Conservation (phyloP, 2,797 vertebrate genomes). For the Amniataba percoides region DNA sequence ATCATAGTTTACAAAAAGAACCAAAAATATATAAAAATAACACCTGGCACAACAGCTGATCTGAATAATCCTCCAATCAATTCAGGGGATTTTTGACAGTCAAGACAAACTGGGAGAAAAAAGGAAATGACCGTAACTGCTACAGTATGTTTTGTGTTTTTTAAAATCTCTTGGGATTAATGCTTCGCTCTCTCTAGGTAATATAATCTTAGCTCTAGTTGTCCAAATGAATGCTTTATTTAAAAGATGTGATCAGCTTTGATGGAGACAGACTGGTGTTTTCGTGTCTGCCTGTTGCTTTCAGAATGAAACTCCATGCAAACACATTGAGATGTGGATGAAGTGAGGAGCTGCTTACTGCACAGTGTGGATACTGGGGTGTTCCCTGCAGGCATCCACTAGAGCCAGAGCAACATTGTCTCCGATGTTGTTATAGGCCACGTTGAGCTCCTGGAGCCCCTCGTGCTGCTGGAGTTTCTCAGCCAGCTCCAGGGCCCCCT, state of each 20-base stretch:
- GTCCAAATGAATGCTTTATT: not conserved
- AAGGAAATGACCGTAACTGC: too few relatives aligned
- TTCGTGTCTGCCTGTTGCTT: not conserved
- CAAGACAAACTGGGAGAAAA: too few relatives aligned
- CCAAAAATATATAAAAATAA: too few relatives aligned
- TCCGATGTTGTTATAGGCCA: constrained; percentile 94
- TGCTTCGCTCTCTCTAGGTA: not conserved
- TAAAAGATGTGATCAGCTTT: not conserved
- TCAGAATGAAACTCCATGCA: too few relatives aligned
- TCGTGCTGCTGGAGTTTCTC: constrained; percentile 82
- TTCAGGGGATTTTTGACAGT: too few relatives aligned
- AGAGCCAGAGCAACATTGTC: constrained; percentile 88
- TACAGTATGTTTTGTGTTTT: not conserved
- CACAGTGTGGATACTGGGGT: constrained; percentile 90
- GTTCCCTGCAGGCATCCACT: constrained; percentile 90
- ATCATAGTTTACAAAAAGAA: too few relatives aligned
- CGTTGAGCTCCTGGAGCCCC: constrained; percentile 91
- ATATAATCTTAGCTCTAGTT: not conserved
- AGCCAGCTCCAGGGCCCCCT: constrained; percentile 85
- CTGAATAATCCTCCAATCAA: too few relatives aligned
- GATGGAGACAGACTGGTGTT: too few relatives aligned
- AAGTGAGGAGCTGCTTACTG: constrained; percentile 88
- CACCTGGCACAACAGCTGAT: too few relatives aligned
- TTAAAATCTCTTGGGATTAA: too few relatives aligned
- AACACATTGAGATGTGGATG: not conserved